Evolutionary conservation across 2,888 invertebrate species (phyloP).

Genomic region (Magallana nippona): DNA sequence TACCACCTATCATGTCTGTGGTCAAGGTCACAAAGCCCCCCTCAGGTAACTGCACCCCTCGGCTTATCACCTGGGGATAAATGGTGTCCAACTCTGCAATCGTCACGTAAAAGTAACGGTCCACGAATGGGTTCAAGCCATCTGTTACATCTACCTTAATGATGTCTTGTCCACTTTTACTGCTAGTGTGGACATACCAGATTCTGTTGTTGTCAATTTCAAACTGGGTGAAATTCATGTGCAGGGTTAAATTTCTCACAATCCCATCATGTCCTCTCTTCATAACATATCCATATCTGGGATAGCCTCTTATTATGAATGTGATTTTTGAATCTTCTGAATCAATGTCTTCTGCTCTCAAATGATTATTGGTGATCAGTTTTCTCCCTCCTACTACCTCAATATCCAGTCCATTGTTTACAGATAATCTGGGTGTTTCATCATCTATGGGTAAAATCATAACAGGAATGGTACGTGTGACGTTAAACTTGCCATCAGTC

Average conservation of each 20-base stretch:
- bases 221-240: conserved; percentile 78
- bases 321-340: conserved; percentile 74
- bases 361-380: conserved; percentile 72
- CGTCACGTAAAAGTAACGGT: conserved; percentile 78
- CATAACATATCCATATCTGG: conserved; percentile 75
- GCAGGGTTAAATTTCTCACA: conserved; percentile 72
- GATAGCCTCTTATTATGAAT: conserved; percentile 74
- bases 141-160: conserved; percentile 80
- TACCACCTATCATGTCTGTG: conserved; percentile 77
- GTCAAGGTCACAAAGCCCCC: conserved; percentile 76
- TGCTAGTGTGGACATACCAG: conserved; percentile 75
- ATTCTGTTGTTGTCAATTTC: conserved; percentile 76
- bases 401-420: conserved; percentile 79
- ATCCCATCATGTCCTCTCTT: conserved; percentile 52
- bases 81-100: conserved; percentile 76
- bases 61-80: conserved; percentile 77
- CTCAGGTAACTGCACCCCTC: conserved; percentile 77
- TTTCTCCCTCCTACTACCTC: conserved; percentile 73
- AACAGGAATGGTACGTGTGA: conserved; percentile 75
- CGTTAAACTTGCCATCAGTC: conserved; percentile 76
- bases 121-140: conserved; percentile 77
- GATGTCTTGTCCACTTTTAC: conserved; percentile 76
- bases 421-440: conserved; percentile 78
- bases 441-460: conserved; percentile 79
- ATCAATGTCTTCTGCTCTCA: conserved; percentile 78